Percentiles rank a stretch among this genome's conserved stretches.
These are phyloP conservation scores for Eupithecia insigniata DNA, from an alignment of 2,888 invertebrate species.

Conservation along the genomic window DNA sequence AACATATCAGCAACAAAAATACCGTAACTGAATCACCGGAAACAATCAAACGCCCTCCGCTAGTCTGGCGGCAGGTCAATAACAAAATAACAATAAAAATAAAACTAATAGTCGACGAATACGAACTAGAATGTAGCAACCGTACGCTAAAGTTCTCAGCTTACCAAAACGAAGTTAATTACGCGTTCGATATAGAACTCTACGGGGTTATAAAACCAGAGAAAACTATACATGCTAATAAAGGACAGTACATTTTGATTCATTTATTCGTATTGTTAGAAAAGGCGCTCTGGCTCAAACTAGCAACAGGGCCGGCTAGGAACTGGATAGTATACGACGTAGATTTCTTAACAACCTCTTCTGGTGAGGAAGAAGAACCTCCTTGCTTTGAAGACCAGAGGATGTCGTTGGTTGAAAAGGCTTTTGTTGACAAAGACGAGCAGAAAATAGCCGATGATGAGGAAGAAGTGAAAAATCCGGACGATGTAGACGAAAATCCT, in stretches of 20 bases:
- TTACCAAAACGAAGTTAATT: slow-evolving; percentile 54
- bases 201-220: slow-evolving; percentile 64
- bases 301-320: slow-evolving; percentile 57
- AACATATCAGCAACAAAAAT: slow-evolving; percentile 13
- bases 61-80: slow-evolving; percentile 72
- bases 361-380: slow-evolving; percentile 69
- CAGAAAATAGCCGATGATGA: slow-evolving; percentile 59
- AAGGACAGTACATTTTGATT: slow-evolving; percentile 70
- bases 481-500: slow-evolving; percentile 24
- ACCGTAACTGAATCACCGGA: slow-evolving; percentile 31
- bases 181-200: slow-evolving; percentile 70
- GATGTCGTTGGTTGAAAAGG: not conserved
- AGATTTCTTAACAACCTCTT: slow-evolving; percentile 64
- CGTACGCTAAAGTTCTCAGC: slow-evolving; percentile 61
- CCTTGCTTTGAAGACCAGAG: slow-evolving; percentile 37
- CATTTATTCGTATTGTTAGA: slow-evolving; percentile 61
- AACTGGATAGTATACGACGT: slow-evolving; percentile 74
- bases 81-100: slow-evolving; percentile 64
- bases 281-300: slow-evolving; percentile 63
- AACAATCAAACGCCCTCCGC: slow-evolving; percentile 59
- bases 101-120: slow-evolving; percentile 63
- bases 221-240: slow-evolving; percentile 60
- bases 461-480: slow-evolving; percentile 40
- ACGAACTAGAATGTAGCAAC: slow-evolving; percentile 60
- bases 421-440: slow-evolving; percentile 49